Evolutionary conservation across 2,113 vertebrate genomes (phyloP).

Genomic region (Labeo catla): DNA sequence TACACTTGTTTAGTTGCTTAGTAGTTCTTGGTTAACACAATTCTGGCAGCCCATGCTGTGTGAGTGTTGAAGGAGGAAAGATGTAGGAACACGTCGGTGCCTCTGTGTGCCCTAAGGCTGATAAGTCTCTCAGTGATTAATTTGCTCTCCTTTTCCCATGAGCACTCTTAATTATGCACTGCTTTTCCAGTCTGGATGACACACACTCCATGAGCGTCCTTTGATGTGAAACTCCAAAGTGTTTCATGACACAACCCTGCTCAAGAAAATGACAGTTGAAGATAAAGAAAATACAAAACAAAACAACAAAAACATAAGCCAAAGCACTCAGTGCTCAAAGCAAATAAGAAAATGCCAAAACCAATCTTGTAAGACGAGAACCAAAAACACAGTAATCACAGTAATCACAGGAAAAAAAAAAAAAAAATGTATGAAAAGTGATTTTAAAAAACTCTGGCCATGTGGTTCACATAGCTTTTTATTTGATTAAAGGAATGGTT

Average conservation of each 20-base stretch:
- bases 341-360: background rate
- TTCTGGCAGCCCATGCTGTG: conserved; percentile 1
- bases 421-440: background rate
- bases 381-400: background rate
- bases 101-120: conserved; percentile 35
- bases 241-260: conserved; percentile 19
- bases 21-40: conserved; percentile 17
- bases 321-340: background rate
- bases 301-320: conserved; percentile 10
- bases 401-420: background rate
- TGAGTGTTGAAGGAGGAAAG: conserved; percentile 26
- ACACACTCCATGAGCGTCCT: conserved; percentile 22
- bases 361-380: background rate
- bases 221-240: conserved; percentile 42
- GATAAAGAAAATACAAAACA: conserved; percentile 21
- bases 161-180: conserved; percentile 51
- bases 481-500: background rate
- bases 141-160: conserved; percentile 46
- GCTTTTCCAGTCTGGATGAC: conserved; percentile 44
- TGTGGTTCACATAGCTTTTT: background rate
- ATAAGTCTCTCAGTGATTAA: conserved; percentile 49
- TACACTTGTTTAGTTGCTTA: background rate
- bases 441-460: background rate
- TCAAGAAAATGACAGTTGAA: conserved; percentile 40
- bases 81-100: conserved; percentile 22